Conservation (phyloP, 2,797 vertebrate genomes). For the Hypotaenidia philippensis region DNA sequence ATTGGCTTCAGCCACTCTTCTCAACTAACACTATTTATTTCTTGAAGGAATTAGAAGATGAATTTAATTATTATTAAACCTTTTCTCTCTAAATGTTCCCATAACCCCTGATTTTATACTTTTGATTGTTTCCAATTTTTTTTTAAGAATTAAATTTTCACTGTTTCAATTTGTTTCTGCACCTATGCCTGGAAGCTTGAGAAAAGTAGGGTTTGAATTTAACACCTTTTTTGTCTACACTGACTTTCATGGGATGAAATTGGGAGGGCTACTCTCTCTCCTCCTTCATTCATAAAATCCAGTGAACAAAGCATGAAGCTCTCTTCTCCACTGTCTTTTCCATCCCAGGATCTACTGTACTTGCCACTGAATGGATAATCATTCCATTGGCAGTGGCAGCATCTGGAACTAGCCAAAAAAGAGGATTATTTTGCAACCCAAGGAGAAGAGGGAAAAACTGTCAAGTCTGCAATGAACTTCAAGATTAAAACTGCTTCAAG, state of each 20-base stretch:
- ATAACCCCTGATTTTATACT: not conserved
- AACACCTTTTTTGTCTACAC: not conserved
- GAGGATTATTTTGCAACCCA: conserved; percentile 6
- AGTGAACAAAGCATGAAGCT: not conserved
- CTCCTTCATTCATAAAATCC: not conserved
- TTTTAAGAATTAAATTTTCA: not conserved
- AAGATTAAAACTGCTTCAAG: conserved; percentile 40
- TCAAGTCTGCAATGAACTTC: conserved; percentile 35
- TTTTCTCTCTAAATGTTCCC: not conserved
- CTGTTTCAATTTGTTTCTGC: not conserved
- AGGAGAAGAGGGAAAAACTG: not conserved
- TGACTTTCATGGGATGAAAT: accelerated
- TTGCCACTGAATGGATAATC: not conserved
- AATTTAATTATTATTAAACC: not conserved
- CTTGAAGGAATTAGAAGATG: not conserved
- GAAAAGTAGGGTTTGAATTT: not conserved
- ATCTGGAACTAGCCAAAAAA: not conserved
- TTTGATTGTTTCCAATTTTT: not conserved
- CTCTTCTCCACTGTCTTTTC: not conserved
- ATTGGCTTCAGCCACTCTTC: not conserved
- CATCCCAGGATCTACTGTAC: not conserved
- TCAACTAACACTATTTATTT: not conserved
- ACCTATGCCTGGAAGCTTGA: not conserved
- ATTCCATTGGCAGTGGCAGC: not conserved
- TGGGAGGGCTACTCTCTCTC: not conserved